phyloP scores from a whole-genome alignment of 2,797 vertebrate genomes.

The Leptoclinus maculatus region DNA sequence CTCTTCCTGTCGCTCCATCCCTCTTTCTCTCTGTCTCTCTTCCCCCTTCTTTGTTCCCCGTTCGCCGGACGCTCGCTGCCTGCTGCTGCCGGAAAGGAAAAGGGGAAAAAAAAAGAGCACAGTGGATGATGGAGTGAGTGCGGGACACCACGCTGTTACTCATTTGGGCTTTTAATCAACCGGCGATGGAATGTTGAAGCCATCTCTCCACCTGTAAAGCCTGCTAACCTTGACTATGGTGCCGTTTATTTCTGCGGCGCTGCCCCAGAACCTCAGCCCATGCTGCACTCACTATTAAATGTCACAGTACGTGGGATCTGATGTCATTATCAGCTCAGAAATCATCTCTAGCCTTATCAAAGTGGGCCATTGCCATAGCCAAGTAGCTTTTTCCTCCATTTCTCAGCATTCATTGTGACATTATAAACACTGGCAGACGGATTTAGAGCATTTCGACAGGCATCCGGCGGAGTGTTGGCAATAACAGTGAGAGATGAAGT shows the following conservation, averaged over 20 bases:
- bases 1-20: constrained; percentile 79
- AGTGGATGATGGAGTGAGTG: constrained; percentile 70
- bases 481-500: constrained; percentile 60
- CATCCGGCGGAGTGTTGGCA: constrained; percentile 67
- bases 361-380: constrained; percentile 20
- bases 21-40: constrained; percentile 77
- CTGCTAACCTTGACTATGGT: constrained; percentile 50
- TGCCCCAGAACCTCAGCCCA: constrained; percentile 33
- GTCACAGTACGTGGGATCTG: constrained; percentile 55
- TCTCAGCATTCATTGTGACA: constrained; percentile 64
- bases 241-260: constrained; percentile 53
- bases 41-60: constrained; percentile 78
- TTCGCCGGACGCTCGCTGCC: constrained; percentile 66
- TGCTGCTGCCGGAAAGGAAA: constrained; percentile 66
- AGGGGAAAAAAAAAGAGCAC: constrained; percentile 26
- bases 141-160: constrained; percentile 70
- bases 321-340: constrained; percentile 31
- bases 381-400: constrained; percentile 68
- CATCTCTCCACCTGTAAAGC: constrained; percentile 57
- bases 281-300: constrained; percentile 43
- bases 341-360: constrained; percentile 18
- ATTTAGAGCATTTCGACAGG: constrained; percentile 72
- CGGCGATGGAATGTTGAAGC: constrained; percentile 63
- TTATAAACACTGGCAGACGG: constrained; percentile 73
- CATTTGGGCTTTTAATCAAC: constrained; percentile 77